phyloP scores from a whole-genome alignment of 2,113 vertebrate species.

The Sorex fumeus region DNA sequence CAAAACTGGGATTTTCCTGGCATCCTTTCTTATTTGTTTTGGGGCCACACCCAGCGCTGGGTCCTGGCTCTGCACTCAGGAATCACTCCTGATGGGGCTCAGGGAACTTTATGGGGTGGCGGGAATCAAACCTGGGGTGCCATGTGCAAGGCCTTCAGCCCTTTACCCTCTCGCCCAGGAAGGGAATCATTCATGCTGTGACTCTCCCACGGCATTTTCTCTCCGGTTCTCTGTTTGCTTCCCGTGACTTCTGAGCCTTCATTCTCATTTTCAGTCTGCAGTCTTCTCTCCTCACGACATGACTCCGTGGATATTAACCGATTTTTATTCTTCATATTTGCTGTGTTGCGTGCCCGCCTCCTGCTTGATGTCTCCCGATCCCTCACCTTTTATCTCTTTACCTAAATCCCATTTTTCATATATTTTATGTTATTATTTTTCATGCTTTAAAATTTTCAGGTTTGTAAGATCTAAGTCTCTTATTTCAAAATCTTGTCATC shows the following conservation, averaged over 20 bases:
- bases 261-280: not conserved
- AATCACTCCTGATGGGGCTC: too few species aligned
- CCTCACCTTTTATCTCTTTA: slow-evolving; percentile 25
- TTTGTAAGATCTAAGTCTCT: not conserved
- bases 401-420: slow-evolving; percentile 12
- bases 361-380: not conserved
- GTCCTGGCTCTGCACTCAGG: too few species aligned
- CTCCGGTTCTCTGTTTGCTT: not conserved
- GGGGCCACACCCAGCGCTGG: too few species aligned
- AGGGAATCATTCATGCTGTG: not conserved
- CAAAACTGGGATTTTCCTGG: not conserved
- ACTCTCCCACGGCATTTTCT: not conserved
- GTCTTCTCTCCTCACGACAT: not conserved
- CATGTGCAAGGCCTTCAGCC: too few species aligned
- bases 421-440: slow-evolving; percentile 2
- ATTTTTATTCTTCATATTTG: not conserved
- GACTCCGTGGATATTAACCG: not conserved
- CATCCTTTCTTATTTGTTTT: not conserved
- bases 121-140: too few species aligned
- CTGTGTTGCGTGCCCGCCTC: not conserved
- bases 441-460: not conserved
- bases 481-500: slow-evolving; percentile 7
- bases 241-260: not conserved
- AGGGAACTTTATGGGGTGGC: too few species aligned
- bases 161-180: not conserved